A percentile compares a stretch with the other conserved stretches of the same genome.
Conservation (phyloP, 2,888 invertebrate genomes). For the Folsomia manolachei region DNA sequence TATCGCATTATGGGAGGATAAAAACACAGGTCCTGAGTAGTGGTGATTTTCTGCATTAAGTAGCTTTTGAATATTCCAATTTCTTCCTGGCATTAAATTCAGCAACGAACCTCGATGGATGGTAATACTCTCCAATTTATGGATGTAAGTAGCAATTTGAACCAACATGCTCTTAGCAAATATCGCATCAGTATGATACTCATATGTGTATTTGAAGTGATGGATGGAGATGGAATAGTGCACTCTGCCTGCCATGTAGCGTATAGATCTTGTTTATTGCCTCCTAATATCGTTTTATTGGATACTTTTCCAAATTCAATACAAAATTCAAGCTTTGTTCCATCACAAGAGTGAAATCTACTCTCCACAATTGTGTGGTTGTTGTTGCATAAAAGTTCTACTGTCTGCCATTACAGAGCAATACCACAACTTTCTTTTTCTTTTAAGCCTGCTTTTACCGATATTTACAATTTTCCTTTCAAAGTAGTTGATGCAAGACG, state of each 20-base stretch:
- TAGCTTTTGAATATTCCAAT: too few species aligned
- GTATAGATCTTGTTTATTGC: neutral
- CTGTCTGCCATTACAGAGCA: neutral
- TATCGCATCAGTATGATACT: too few species aligned
- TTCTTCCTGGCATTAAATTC: too few species aligned
- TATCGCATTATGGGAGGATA: too few species aligned
- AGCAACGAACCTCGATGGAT: too few species aligned
- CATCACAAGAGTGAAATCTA: neutral
- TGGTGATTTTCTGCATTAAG: too few species aligned
- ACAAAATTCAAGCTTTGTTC: neutral
- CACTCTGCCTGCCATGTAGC: neutral
- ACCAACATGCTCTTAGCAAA: too few species aligned
- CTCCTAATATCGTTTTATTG: conserved; percentile 15
- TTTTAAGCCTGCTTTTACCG: neutral
- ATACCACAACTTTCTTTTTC: too few species aligned
- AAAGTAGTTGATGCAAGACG: neutral
- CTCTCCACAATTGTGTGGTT: neutral
- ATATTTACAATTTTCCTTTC: neutral
- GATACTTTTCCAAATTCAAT: neutral
- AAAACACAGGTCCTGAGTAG: too few species aligned
- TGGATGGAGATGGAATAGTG: neutral
- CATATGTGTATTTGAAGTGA: too few species aligned
- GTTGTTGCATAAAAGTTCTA: neutral
- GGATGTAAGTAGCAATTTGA: neutral
- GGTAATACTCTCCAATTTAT: neutral